Base-by-base conservation (phyloP, 2,888 invertebrate genomes). In the Metalampra italica region DNA sequence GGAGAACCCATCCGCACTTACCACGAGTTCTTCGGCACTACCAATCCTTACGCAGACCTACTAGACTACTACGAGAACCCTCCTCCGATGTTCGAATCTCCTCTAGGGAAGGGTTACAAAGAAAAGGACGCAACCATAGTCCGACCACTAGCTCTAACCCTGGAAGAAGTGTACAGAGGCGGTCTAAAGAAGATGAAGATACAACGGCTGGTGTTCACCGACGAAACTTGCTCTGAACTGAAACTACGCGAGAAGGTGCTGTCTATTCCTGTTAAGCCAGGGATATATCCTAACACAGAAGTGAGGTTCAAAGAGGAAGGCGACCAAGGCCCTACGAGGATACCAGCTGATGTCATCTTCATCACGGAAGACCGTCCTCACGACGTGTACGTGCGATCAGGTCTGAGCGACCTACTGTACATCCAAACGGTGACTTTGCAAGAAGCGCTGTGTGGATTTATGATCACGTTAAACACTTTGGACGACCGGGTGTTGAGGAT, bases 111-210 rank as follows among this genome's bases (percentile, higher is more conserved):
- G 66, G 92, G 92, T 0, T 90, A 93, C 50, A 92, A 92, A 53
- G 91, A 91, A 56, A 95, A 91, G 59, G 91, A 91, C 54, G 64
- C 82, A 0, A 82, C 89, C 1, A 86, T 91, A 14, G 66, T 85
- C 7, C 71, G 90, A 55, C 90, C 91, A 2, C 71, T 92, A 3
- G 75, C 87, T 29, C 63, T 92, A 3, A 82, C 91, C 0, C 68
- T 92, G 0, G 90, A 91, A 57, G 92, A 92, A 57, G 76, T 94
- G 7, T 95, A 91, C 72, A 92, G 90, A 61, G 96, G 96, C 0
- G 93, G 94, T 0, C 82, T 94, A n/a, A 96, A 96, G 75, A 93
- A 95, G 71, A 94, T 96, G 93, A 95, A 95, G 78, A 94, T 96
- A 37, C 92, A 93, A 68, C 90, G 94, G 38, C 83, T 93, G 43